A percentile compares a stretch with the other conserved stretches of the same genome.
phyloP scores from a whole-genome alignment of 2,113 vertebrate genomes.

The Phrynosoma platyrhinos region DNA sequence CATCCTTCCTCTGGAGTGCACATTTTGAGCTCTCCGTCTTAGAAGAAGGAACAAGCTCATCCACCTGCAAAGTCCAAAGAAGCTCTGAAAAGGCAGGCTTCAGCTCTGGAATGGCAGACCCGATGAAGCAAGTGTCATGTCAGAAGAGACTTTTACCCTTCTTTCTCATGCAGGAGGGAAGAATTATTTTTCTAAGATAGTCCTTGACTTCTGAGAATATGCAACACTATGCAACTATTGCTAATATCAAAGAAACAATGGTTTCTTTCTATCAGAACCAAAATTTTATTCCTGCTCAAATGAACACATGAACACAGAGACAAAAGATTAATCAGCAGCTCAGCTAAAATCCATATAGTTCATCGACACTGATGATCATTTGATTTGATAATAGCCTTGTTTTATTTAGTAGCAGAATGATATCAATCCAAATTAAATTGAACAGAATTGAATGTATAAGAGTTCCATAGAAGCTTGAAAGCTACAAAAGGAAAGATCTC shows the following conservation, averaged over 20 bases:
- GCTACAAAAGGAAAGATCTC: slow-evolving; percentile 27
- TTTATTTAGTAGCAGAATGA: slow-evolving; percentile 2
- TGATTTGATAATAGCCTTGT: not conserved
- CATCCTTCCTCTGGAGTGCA: too few species aligned
- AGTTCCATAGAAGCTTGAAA: not conserved
- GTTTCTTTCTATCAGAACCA: not conserved
- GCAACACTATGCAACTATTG: not conserved
- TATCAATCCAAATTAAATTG: slow-evolving; percentile 28
- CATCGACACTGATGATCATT: not conserved
- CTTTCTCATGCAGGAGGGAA: not conserved
- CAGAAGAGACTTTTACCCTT: not conserved
- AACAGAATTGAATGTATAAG: slow-evolving; percentile 10
- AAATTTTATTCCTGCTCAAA: not conserved
- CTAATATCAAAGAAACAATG: not conserved
- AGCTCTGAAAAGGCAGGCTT: too few species aligned
- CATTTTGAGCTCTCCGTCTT: too few species aligned
- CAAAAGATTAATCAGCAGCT: not conserved
- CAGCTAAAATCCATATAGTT: not conserved
- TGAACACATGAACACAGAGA: not conserved
- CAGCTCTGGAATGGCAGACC: too few species aligned
- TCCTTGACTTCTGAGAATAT: not conserved
- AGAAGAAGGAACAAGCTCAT: too few species aligned
- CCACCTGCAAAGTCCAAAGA: too few species aligned
- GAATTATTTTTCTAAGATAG: not conserved
- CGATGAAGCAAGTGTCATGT: not conserved